Percentiles rank a stretch among this genome's conserved stretches.
phyloP scores from a whole-genome alignment of 2,113 vertebrate genomes.

The Leucopsar rothschildi region DNA sequence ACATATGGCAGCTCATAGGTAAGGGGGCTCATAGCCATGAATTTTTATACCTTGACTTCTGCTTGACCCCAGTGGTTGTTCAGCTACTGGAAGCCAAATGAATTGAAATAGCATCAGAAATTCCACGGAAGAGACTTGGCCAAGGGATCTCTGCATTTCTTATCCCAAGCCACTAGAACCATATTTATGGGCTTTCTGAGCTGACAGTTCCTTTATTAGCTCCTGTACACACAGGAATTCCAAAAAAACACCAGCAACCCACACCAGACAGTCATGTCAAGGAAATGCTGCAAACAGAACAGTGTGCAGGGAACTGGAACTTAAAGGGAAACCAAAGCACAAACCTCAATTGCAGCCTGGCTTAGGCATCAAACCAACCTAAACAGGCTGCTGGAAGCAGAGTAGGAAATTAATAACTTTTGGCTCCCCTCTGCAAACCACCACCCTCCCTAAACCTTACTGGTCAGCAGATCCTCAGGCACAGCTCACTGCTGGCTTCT shows the following conservation, averaged over 20 bases:
- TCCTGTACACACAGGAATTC: slow-evolving; percentile 27
- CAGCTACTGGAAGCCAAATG: slow-evolving; percentile 23
- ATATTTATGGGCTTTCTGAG: background rate
- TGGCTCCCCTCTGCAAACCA: slow-evolving; percentile 22
- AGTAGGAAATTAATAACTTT: background rate
- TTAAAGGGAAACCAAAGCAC: slow-evolving; percentile 6
- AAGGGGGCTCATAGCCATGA: background rate
- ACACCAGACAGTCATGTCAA: background rate
- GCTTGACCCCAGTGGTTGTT: background rate
- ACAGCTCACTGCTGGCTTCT: background rate
- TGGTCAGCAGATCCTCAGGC: slow-evolving; percentile 29
- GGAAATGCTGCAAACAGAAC: background rate
- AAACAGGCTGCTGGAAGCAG: slow-evolving; percentile 32
- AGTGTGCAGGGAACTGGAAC: background rate
- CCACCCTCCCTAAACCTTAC: background rate
- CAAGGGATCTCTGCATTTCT: background rate
- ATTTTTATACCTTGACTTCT: slow-evolving; percentile 51
- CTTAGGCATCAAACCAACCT: slow-evolving; percentile 30
- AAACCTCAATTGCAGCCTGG: slow-evolving; percentile 35
- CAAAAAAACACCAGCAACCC: slow-evolving; percentile 31
- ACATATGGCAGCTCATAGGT: background rate
- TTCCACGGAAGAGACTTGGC: background rate
- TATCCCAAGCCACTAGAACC: background rate
- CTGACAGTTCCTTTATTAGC: slow-evolving; percentile 29
- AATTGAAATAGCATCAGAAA: background rate